Conservation (phyloP, 2,797 vertebrate genomes). For the Phataginus tetradactyla region DNA sequence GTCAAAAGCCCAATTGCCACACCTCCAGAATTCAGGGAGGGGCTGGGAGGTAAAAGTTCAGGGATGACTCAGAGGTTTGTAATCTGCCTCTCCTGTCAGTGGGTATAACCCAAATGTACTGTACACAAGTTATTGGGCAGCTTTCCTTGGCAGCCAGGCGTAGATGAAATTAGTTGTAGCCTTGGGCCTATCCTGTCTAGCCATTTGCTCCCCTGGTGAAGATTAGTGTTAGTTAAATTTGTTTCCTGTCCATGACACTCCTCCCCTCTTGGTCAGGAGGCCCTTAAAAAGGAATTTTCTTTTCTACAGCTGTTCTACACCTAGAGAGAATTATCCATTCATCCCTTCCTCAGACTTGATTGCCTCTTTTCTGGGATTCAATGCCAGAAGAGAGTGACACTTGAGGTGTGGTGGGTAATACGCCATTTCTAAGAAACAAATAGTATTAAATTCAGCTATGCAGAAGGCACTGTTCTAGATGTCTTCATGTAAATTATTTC, state of each 20-base stretch:
- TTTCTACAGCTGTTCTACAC: background rate
- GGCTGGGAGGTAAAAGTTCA: conserved; percentile 35
- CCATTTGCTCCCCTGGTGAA: background rate
- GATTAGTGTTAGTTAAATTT: conserved; percentile 16
- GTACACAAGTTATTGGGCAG: background rate
- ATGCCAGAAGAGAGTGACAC: background rate
- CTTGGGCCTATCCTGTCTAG: background rate
- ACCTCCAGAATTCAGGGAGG: conserved; percentile 23
- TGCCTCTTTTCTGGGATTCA: conserved; percentile 28
- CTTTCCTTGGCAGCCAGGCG: background rate
- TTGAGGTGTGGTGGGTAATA: background rate
- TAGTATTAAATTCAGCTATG: background rate
- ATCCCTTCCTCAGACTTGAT: background rate
- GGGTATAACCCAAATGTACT: background rate
- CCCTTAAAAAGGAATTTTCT: conserved; percentile 34
- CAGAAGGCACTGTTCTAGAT: background rate
- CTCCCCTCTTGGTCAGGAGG: background rate
- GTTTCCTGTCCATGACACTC: conserved; percentile 39
- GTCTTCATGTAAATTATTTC: conserved; percentile 19
- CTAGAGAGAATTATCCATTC: conserved; percentile 18
- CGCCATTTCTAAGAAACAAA: background rate
- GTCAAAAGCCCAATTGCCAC: background rate
- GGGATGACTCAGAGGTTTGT: conserved; percentile 66
- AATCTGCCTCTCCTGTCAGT: conserved; percentile 40
- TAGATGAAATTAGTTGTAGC: background rate